phyloP scores from a whole-genome alignment of 2,888 invertebrate species.

The Poecilobothrus nobilitatus region DNA sequence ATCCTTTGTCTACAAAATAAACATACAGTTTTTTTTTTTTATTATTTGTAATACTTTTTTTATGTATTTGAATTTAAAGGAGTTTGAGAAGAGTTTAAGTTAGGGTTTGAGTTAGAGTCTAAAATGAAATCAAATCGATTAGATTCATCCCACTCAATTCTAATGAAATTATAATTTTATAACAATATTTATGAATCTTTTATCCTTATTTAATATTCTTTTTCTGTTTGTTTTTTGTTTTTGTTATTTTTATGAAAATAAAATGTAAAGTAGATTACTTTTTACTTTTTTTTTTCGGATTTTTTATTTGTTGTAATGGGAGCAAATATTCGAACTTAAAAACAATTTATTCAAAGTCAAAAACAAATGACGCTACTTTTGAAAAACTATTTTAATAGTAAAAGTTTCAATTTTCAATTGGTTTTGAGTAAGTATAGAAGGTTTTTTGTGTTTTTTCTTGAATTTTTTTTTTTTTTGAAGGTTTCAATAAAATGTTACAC shows the following conservation, averaged over 20 bases:
- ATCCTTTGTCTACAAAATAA: neutral
- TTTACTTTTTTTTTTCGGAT: too few species aligned
- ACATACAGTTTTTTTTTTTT: too few species aligned
- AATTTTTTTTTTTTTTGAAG: too few species aligned
- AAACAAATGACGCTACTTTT: neutral
- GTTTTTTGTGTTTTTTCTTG: neutral
- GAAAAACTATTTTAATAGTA: neutral
- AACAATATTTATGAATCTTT: neutral
- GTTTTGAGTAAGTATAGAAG: neutral
- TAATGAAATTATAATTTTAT: conserved; percentile 1
- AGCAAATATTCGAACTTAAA: neutral
- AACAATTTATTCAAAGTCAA: neutral
- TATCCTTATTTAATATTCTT: neutral
- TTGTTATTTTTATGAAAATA: neutral
- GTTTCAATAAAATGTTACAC: too few species aligned
- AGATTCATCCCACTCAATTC: neutral
- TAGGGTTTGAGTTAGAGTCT: neutral
- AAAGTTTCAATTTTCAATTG: neutral
- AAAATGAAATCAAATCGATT: neutral
- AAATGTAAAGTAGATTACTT: too few species aligned
- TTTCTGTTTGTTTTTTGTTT: neutral
- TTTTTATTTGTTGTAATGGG: too few species aligned
- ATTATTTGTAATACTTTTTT: too few species aligned
- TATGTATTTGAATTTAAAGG: too few species aligned
- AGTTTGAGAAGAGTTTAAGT: too few species aligned